These are phyloP conservation scores for Sarcophaga rosellei DNA, from an alignment of 2,888 invertebrate species.

Conservation along the genomic window DNA sequence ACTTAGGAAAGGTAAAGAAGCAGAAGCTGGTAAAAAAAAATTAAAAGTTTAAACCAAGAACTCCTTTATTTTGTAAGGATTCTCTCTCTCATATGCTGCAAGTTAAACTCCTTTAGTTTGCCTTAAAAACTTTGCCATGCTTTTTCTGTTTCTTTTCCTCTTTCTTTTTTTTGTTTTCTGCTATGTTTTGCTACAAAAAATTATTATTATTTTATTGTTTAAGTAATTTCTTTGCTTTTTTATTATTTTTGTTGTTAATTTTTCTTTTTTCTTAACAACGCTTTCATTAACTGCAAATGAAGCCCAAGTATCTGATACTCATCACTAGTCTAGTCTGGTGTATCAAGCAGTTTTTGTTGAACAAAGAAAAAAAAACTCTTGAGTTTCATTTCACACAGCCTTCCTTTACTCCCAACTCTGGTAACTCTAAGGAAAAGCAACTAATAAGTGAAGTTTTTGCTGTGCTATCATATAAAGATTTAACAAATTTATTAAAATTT, in stretches of 20 bases:
- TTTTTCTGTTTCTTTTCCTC: neutral
- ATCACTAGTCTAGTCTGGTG: neutral
- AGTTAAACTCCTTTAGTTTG: neutral
- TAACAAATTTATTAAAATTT: neutral
- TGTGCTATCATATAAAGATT: neutral
- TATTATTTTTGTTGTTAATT: too few species aligned
- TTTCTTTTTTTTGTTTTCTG: too few species aligned
- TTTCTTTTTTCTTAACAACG: neutral
- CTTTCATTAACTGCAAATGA: slow-evolving; percentile 37
- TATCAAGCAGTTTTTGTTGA: neutral
- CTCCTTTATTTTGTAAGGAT: too few species aligned
- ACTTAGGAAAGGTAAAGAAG: neutral
- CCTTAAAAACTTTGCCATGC: neutral
- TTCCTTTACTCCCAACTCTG: neutral
- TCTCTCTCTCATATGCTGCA: neutral
- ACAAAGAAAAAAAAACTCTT: neutral
- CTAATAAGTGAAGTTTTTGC: neutral
- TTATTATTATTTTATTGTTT: neutral
- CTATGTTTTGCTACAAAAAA: neutral
- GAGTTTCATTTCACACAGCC: neutral
- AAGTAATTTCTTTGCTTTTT: neutral
- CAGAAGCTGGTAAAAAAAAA: neutral
- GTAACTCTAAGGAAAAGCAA: neutral
- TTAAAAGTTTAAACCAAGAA: neutral
- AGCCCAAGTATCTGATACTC: neutral